These are phyloP conservation scores for Anguilla megastoma DNA, from an alignment of 2,797 vertebrate species.

Conservation along the genomic window DNA sequence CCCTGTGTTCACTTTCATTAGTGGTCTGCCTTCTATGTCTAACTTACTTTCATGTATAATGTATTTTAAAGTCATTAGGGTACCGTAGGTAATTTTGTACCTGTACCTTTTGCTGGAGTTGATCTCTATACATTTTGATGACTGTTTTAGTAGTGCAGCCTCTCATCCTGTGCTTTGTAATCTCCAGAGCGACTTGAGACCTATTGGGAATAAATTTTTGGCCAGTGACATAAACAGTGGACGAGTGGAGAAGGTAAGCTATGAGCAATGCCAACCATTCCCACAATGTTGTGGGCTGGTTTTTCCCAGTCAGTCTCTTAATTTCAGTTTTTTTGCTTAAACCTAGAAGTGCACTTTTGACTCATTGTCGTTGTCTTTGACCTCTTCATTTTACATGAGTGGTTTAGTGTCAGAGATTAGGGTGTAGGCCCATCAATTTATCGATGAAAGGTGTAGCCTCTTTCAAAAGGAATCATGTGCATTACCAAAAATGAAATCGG, in stretches of 20 bases:
- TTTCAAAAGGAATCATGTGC: too few relatives aligned
- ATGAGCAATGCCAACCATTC: neutral
- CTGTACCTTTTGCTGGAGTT: constrained; percentile 1
- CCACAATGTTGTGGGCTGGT: too few relatives aligned
- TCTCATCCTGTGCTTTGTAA: constrained; percentile 25
- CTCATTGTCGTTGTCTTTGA: too few relatives aligned
- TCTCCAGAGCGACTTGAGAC: constrained; percentile 91
- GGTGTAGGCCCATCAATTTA: too few relatives aligned
- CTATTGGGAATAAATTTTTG: constrained; percentile 87
- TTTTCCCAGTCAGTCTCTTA: too few relatives aligned
- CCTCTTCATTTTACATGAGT: too few relatives aligned
- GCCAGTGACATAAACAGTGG: constrained; percentile 93
- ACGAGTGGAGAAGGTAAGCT: constrained; percentile 88
- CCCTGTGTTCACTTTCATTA: neutral
- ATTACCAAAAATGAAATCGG: too few relatives aligned
- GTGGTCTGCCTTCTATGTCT: neutral
- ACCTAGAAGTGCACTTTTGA: too few relatives aligned
- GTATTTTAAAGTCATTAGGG: neutral
- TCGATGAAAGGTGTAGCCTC: too few relatives aligned
- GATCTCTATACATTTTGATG: constrained; percentile 29
- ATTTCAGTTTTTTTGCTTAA: too few relatives aligned
- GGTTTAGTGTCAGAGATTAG: too few relatives aligned
- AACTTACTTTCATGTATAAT: too few relatives aligned
- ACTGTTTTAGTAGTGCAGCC: neutral
- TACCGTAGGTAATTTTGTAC: neutral